Percentiles rank a stretch among this genome's conserved stretches.
phyloP scores from a whole-genome alignment of 2,888 invertebrate species.

The Zele albiditarsus region DNA sequence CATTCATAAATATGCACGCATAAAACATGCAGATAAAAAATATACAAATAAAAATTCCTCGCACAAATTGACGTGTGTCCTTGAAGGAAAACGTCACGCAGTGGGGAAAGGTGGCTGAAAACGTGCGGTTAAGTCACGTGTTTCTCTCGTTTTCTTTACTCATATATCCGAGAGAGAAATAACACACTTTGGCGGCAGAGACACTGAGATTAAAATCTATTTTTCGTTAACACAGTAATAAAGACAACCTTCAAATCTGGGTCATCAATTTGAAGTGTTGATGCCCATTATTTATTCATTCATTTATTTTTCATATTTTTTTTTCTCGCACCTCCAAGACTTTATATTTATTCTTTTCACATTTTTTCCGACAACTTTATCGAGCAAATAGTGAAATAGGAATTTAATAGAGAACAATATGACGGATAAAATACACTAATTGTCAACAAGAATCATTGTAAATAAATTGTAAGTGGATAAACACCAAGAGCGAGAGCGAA shows the following conservation, averaged over 20 bases:
- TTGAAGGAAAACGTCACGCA: constrained; percentile 55
- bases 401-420: not conserved
- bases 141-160: constrained; percentile 35
- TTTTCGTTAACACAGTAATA: constrained; percentile 2
- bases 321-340: not conserved
- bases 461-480: not conserved
- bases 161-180: not conserved
- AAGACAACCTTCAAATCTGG: constrained; percentile 17
- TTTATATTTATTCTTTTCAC: not conserved
- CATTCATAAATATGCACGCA: no score
- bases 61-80: constrained; percentile 52
- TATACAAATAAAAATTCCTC: not conserved
- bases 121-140: constrained; percentile 61
- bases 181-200: constrained; percentile 10
- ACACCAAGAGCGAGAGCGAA: not conserved
- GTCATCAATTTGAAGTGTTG: constrained; percentile 1
- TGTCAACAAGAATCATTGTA: not conserved
- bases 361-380: not conserved
- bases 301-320: not conserved
- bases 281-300: not conserved
- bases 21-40: not conserved
- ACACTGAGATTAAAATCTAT: constrained; percentile 31
- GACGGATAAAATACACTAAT: not conserved
- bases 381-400: not conserved
- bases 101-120: constrained; percentile 61